Evolutionary conservation across 2,888 invertebrate genomes (phyloP).

Genomic region (Dexiosoma caninum): DNA sequence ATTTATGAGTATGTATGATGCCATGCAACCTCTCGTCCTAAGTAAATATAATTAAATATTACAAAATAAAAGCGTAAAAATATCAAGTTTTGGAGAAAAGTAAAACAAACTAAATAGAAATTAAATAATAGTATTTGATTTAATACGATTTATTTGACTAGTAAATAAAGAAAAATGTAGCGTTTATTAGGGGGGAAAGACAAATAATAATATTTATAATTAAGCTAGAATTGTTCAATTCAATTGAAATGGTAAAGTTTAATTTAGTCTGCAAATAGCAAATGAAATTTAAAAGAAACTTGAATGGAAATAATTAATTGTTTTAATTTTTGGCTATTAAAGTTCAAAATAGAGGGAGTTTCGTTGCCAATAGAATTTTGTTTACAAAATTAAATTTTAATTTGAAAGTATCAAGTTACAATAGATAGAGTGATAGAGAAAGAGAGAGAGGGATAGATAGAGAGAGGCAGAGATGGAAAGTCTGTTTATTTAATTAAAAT

Average conservation of each 20-base stretch:
- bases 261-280: not conserved
- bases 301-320: not conserved
- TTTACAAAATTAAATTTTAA: not conserved
- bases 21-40: slow-evolving; percentile 54
- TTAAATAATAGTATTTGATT: slow-evolving; percentile 7
- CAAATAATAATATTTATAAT: slow-evolving; percentile 1
- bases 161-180: slow-evolving; percentile 6
- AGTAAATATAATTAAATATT: slow-evolving; percentile 15
- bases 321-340: not conserved
- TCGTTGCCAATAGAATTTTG: slow-evolving; percentile 19
- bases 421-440: too few species aligned
- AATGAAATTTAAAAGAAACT: not conserved
- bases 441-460: too few species aligned
- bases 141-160: not conserved
- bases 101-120: slow-evolving; percentile 8
- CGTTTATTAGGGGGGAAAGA: not conserved
- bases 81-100: not conserved
- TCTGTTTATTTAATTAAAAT: not conserved
- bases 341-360: not conserved
- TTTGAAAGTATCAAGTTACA: not conserved
- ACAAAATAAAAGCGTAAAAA: not conserved
- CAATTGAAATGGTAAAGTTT: slow-evolving; percentile 51
- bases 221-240: slow-evolving; percentile 11
- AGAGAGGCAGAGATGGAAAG: too few species aligned
- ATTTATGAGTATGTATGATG: slow-evolving; percentile 50